Evolutionary conservation across 2,888 invertebrate species (phyloP), one percentile per base, ranked within the genome.

Genomic region (Cheilosia soror): DNA sequence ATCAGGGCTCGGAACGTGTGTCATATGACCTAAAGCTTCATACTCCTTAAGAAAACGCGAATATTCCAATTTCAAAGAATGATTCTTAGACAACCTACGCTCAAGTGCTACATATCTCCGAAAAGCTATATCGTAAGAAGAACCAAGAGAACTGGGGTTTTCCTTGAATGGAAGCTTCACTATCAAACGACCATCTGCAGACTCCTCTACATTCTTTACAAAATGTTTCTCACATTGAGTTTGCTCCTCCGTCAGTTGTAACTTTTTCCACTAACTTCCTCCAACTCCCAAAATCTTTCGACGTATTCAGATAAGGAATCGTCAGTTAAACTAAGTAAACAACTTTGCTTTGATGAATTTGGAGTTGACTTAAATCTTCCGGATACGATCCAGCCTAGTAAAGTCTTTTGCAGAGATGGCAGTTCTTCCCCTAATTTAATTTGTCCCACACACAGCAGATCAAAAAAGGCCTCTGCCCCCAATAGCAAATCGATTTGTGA

Each of bases 331-430:
- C n/a, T 37, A 4, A 55, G 11, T 20, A 7, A 37, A 27, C 63
- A 49, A 4, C n/a, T 49, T 49, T 20, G 4, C 49, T 20, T 49
- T 15, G 20, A 20, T 20, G 2, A 2, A 20, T 20, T 49, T 49
- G 49, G 7, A 4, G 49, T 20, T 49, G 49, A 20, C 20, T 20
- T 49, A 9, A 5, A 49, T 20, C 9, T 49, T 3, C 49, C 49
- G 2, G 73, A 78, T 25, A 78, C 73, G 27, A 83, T 62, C 78
- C 83, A 78, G 1, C 72, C 82, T 2, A 77, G 27, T 3, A 6
- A 7, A 27, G 51, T 51, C 25, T 27, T 25, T 51, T 51, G 15
- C 1, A 25, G 11, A 5, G 27, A 25, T 9, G 51, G 51, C 2
- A 51, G 9, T 2, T 27, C 51, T 5, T 6, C 0, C 7, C 51